Percentiles rank a stretch among this genome's conserved stretches.
phyloP scores from a whole-genome alignment of 2,888 invertebrate genomes.

The Eilema sororculum region DNA sequence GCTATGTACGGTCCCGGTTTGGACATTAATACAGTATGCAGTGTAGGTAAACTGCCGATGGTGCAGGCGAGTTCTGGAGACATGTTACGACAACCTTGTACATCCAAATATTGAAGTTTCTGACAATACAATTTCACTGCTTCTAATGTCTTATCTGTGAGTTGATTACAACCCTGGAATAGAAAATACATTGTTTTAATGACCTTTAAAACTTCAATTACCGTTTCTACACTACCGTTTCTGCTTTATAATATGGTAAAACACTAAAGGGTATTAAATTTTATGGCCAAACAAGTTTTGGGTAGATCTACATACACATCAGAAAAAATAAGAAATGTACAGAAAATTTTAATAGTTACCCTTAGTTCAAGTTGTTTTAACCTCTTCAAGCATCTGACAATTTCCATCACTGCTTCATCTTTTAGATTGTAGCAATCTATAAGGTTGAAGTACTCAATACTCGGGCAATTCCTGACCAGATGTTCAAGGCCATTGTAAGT shows the following conservation, averaged over 20 bases:
- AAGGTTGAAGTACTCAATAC: conserved; percentile 90
- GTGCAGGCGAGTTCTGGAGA: conserved; percentile 79
- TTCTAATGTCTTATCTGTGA: conserved; percentile 87
- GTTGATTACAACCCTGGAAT: conserved; percentile 87
- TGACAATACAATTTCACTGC: conserved; percentile 82
- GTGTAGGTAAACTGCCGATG: conserved; percentile 71
- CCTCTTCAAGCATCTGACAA: conserved; percentile 76
- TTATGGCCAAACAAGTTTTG: background rate
- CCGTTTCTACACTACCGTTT: too few species aligned
- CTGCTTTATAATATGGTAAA: too few species aligned
- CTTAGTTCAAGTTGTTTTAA: conserved; percentile 87
- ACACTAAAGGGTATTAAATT: too few species aligned
- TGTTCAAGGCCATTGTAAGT: conserved; percentile 88
- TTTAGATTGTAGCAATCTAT: conserved; percentile 90
- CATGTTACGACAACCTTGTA: conserved; percentile 85
- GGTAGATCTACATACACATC: background rate
- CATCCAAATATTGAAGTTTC: conserved; percentile 86
- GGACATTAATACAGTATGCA: conserved; percentile 81
- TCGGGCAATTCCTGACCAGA: conserved; percentile 89
- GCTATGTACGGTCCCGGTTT: conserved; percentile 81
- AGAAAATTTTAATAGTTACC: conserved; percentile 63
- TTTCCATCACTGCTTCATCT: conserved; percentile 85
- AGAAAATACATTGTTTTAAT: background rate
- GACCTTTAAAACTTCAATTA: background rate
- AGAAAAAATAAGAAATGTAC: background rate